Evolutionary conservation across 2,888 invertebrate genomes (phyloP).

Genomic region (Leptopilina myrica): DNA sequence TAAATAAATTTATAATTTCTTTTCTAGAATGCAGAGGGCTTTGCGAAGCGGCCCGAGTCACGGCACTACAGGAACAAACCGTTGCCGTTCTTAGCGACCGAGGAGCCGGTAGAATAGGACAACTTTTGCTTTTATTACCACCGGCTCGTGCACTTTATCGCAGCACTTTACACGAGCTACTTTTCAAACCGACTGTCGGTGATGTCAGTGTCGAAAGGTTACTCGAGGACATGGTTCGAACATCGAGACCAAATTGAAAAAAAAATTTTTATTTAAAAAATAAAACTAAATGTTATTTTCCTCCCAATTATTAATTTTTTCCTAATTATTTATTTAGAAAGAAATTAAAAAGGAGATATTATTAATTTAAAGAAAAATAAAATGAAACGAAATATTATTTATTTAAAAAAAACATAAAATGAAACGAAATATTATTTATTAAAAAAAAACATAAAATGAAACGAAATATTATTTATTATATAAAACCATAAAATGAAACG

Average conservation of each 20-base stretch:
- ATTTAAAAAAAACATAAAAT: too few species aligned
- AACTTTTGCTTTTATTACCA: constrained; percentile 85
- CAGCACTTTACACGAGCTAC: constrained; percentile 81
- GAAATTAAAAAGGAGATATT: not conserved
- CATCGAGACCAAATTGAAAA: constrained; percentile 66
- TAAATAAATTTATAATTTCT: not conserved
- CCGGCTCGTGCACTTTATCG: constrained; percentile 80
- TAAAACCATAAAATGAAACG: too few species aligned
- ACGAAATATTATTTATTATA: too few species aligned
- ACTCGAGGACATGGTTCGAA: constrained; percentile 81
- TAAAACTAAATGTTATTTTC: not conserved
- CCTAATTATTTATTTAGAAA: too few species aligned
- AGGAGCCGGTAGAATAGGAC: constrained; percentile 84
- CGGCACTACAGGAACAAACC: constrained; percentile 88
- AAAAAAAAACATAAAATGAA: too few species aligned
- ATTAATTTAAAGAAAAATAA: too few species aligned
- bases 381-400: too few species aligned
- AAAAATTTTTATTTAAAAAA: not conserved
- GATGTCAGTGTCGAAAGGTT: constrained; percentile 85
- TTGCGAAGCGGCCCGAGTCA: constrained; percentile 80
- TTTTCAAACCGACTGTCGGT: constrained; percentile 88
- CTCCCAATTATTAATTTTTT: too few species aligned
- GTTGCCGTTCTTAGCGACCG: constrained; percentile 87
- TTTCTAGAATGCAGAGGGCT: constrained; percentile 81
- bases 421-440: too few species aligned